phyloP scores from a whole-genome alignment of 64 coral and sea anemone species.

The Pocillopora verrucosa region DNA sequence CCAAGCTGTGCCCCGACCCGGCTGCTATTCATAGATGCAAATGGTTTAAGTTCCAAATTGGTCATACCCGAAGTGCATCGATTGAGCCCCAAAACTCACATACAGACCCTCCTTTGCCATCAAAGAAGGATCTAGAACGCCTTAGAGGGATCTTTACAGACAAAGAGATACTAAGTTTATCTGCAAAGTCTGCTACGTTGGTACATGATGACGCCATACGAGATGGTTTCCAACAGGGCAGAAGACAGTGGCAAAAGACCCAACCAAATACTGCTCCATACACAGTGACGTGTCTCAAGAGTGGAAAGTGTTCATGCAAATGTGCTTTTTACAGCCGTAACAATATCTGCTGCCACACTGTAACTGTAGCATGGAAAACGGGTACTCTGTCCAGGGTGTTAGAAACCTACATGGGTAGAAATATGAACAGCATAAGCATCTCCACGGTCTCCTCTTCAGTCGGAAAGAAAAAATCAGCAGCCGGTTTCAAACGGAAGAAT shows the following conservation, averaged over 20 bases:
- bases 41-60: background rate
- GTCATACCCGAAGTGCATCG: background rate
- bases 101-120: background rate
- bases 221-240: conserved; percentile 5
- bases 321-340: background rate
- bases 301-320: conserved; percentile 10
- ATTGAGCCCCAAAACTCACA: background rate
- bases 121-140: background rate
- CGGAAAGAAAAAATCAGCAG: background rate
- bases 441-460: conserved; percentile 15
- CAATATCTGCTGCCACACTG: conserved; percentile 8
- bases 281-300: conserved; percentile 25
- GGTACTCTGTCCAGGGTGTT: background rate
- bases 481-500: background rate
- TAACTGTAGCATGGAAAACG: background rate
- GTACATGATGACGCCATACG: background rate
- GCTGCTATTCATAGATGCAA: conserved; percentile 3
- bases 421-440: background rate
- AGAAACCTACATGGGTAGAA: conserved; percentile 1
- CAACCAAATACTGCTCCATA: conserved; percentile 7
- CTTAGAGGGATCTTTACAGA: too few relatives aligned
- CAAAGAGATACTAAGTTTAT: background rate
- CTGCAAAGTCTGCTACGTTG: background rate
- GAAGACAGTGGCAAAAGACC: background rate
- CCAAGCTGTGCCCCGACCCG: conserved; percentile 12